Evolutionary conservation across 2,888 invertebrate genomes (phyloP), one percentile per base, ranked within the genome.

Genomic region (Microdon myrmicae): DNA sequence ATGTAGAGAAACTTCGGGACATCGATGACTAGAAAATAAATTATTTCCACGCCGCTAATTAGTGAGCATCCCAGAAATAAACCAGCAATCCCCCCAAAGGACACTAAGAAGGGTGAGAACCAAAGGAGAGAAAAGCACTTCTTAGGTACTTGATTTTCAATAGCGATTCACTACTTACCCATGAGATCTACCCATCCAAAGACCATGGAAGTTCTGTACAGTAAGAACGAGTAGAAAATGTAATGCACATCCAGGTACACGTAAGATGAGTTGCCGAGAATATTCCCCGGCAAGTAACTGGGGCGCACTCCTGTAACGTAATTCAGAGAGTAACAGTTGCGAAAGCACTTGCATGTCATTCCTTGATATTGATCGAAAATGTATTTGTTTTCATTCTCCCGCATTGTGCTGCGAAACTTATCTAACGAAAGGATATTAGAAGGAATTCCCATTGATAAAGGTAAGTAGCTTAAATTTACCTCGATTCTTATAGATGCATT

Each of bases 1-100:
- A 38, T 23, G 9, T 73, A 34, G 3, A 70, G 54, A 34, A 68
- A 71, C 9, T 60, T 64, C 0, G 77, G 78, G 45, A 77, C 51
- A 47, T 77, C 76, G 17, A 77, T 71, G 51, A 71, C 68, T n/a
- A 71, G 37, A 49, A 77, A 81, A 59, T 82, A 82, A 10, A 79
- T 51, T 26, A 83, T 38, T 67, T 82, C 82, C 64, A 79, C 77
- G 38, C 74, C 78, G 69, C 82, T 82, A 49, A 82, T 74, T 17
- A 83, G 69, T 4, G 83, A 83, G 25, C 81, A 81, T 25, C 82
- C 82, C 17, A 82, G 70, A 71, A 82, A 83, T 19, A 83, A 76
- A 1, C 83, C 82, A 20, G 81, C 82, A 54, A 82, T 81, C 34
- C 82, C 81, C 10, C 82, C 82, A 69, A 83, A 82, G 17, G 82